phyloP scores from a whole-genome alignment of 2,888 invertebrate species.

The Limnephilus lunatus region DNA sequence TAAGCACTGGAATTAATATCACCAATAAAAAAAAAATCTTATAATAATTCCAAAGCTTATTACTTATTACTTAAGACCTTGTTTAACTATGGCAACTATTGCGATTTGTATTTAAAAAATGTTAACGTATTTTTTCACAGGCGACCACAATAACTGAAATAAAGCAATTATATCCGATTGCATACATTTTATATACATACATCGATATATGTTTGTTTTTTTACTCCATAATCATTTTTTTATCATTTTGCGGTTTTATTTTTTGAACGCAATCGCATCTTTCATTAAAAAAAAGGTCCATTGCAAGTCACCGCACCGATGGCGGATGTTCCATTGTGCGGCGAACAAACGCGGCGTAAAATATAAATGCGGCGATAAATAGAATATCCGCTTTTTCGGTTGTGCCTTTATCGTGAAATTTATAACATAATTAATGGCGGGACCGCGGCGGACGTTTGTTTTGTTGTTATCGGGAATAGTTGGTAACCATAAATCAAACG shows the following conservation, averaged over 20 bases:
- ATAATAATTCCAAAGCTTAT: too few species aligned
- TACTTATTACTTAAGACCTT: too few species aligned
- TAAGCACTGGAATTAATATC: too few species aligned
- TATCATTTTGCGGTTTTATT: neutral
- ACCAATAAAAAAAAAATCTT: too few species aligned
- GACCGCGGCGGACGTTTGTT: conserved; percentile 47
- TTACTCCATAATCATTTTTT: neutral
- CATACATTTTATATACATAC: neutral
- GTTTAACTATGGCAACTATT: too few species aligned
- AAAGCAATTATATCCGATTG: too few species aligned
- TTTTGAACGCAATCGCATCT: neutral
- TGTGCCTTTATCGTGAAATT: conserved; percentile 48
- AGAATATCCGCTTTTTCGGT: conserved; percentile 41
- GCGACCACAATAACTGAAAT: too few species aligned
- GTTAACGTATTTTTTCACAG: too few species aligned
- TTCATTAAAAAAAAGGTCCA: conserved; percentile 2
- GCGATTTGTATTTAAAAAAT: too few species aligned
- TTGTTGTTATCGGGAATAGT: conserved; percentile 57
- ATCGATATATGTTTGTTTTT: neutral
- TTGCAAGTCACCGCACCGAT: neutral
- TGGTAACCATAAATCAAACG: conserved; percentile 59
- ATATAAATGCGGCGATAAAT: conserved; percentile 36
- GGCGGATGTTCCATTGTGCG: neutral
- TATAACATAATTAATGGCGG: conserved; percentile 52
- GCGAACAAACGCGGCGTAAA: neutral